Base-by-base conservation (phyloP, 2,888 invertebrate genomes). In the Eilema griseolum region DNA sequence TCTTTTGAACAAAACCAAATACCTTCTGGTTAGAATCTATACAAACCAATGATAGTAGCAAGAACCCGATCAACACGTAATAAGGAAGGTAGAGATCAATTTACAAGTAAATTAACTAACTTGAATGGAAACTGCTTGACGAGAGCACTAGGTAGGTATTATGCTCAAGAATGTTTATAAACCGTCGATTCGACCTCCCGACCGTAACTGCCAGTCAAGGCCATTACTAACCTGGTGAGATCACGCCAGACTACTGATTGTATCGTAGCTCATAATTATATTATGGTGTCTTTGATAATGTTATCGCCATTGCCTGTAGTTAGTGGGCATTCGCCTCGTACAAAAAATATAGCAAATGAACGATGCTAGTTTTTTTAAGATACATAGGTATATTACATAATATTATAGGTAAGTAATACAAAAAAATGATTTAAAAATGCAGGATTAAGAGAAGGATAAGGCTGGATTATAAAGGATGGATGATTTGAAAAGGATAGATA, bases 161-260 rank as follows among this genome's bases (percentile, higher is more conserved):
- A 74, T 72, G 66, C 72, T 66, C 67, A 71, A 70, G 70, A 74
- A 67, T 78, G 81, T 71, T 52, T 71, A 82, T 64, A 74, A 81
- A 74, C 71, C 70, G 78, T 82, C 80, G 76, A 71, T 77, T 65
- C 74, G 85, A 80, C 85, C 88, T 88, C 86, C 83, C 74, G 72
- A 83, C 84, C 84, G 85, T 84, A 84, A 86, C 86, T 80, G 79
- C 76, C 76, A 84, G 83, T 85, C 89, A 90, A 90, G 90, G 90
- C 79, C 82, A 84, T 76, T 77, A 75, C 76, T 80, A 79, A 74
- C 76, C 67, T 76, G 82, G 81, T 84, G 86, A 84, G 83, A 85
- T 81, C 83, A 84, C 74, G 72, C 67, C 69, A 77, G 65, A 60
- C 63, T 67, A 69, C 57, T 28, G 65, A 65, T 69, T 71, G 57